phyloP scores from a whole-genome alignment of 2,113 vertebrate genomes.

The Caranx melampygus region DNA sequence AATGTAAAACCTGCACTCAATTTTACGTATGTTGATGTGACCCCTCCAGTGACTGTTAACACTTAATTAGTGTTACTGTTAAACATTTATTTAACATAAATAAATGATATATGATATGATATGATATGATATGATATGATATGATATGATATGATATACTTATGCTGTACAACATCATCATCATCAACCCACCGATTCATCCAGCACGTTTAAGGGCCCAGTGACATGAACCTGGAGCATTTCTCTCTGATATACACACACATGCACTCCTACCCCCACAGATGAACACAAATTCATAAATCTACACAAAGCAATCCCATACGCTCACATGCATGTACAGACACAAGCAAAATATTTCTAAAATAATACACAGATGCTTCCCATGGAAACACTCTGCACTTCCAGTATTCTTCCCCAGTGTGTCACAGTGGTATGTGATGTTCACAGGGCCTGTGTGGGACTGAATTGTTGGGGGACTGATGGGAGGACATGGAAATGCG shows the following conservation, averaged over 20 bases:
- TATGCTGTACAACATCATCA: not conserved
- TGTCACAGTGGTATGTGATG: conserved; percentile 18
- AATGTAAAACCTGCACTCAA: not conserved
- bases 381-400: not conserved
- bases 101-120: not conserved
- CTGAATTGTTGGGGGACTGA: conserved; percentile 74
- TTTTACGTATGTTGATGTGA: no score
- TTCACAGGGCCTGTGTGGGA: conserved; percentile 32
- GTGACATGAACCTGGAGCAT: conserved; percentile 20
- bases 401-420: not conserved
- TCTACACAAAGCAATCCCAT: conserved; percentile 6
- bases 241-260: conserved; percentile 34
- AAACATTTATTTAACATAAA: not conserved
- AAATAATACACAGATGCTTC: conserved; percentile 30
- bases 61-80: not conserved
- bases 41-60: no score
- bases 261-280: not conserved
- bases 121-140: not conserved
- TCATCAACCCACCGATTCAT: conserved; percentile 7
- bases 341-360: conserved; percentile 33
- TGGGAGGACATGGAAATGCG: conserved; percentile 78
- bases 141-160: not conserved
- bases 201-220: not conserved
- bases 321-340: conserved; percentile 38
- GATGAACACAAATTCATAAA: not conserved